Evolutionary conservation across 2,113 vertebrate genomes (phyloP).

Genomic region (Gracilinanus agilis): DNA sequence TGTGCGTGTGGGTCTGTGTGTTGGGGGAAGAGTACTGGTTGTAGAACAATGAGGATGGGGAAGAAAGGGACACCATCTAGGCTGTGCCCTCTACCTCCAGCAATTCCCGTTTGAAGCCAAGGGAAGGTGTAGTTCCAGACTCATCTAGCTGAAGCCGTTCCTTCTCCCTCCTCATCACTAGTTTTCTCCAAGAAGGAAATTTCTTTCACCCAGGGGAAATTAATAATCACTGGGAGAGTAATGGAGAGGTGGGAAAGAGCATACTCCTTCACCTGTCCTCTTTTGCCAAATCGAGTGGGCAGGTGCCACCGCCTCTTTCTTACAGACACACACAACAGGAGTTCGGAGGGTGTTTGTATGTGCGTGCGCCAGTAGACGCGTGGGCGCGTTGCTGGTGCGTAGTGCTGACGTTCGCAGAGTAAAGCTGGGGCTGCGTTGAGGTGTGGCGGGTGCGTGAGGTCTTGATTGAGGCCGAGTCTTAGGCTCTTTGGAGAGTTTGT

Average conservation of each 20-base stretch:
- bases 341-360: background rate
- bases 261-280: background rate
- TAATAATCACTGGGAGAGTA: background rate
- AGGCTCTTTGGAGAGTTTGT: background rate
- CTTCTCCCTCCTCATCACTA: background rate
- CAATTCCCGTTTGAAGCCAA: background rate
- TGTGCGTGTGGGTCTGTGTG: background rate
- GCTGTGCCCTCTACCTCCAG: background rate
- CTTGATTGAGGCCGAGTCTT: background rate
- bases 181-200: background rate
- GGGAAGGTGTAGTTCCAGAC: background rate
- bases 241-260: background rate
- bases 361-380: background rate
- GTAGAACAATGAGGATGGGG: background rate
- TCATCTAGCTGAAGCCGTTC: background rate
- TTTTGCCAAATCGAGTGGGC: background rate
- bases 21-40: background rate
- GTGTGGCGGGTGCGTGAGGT: background rate
- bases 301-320: background rate
- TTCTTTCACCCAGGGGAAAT: background rate
- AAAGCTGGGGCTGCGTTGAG: background rate
- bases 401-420: background rate
- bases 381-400: background rate
- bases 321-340: background rate
- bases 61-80: background rate